Percentiles rank a stretch among this genome's conserved stretches.
These are phyloP conservation scores for Gymnothorax javanicus DNA, from an alignment of 2,797 vertebrate species.

Conservation along the genomic window DNA sequence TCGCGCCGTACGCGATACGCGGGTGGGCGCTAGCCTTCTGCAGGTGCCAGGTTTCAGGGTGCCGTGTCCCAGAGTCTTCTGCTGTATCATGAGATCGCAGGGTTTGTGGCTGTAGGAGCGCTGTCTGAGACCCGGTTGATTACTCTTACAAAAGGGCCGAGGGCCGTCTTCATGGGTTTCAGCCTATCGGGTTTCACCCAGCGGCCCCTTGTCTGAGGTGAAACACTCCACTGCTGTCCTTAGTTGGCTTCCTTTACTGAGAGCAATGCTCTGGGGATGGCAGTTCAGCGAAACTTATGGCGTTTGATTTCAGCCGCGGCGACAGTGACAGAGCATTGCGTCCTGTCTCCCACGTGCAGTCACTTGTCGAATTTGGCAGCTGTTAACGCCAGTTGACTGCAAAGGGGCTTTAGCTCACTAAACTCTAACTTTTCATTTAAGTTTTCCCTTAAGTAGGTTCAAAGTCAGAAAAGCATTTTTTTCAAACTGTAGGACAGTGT, in stretches of 20 bases:
- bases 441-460: too few species aligned
- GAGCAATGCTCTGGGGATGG: neutral
- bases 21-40: neutral
- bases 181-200: conserved; percentile 19
- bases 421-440: too few species aligned
- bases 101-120: conserved; percentile 3
- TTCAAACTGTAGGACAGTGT: too few species aligned
- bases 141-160: conserved; percentile 22
- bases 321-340: neutral
- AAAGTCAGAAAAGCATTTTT: too few species aligned
- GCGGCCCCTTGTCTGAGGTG: neutral
- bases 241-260: neutral
- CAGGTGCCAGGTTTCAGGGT: conserved; percentile 12
- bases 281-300: neutral
- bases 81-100: neutral
- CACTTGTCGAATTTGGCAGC: neutral
- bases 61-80: neutral
- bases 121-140: conserved; percentile 13
- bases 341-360: neutral
- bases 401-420: neutral
- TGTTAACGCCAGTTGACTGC: neutral
- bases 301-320: neutral
- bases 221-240: neutral
- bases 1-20: neutral
- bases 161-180: conserved; percentile 20